Conservation (phyloP, 2,113 vertebrate genomes). For the Lota lota region DNA sequence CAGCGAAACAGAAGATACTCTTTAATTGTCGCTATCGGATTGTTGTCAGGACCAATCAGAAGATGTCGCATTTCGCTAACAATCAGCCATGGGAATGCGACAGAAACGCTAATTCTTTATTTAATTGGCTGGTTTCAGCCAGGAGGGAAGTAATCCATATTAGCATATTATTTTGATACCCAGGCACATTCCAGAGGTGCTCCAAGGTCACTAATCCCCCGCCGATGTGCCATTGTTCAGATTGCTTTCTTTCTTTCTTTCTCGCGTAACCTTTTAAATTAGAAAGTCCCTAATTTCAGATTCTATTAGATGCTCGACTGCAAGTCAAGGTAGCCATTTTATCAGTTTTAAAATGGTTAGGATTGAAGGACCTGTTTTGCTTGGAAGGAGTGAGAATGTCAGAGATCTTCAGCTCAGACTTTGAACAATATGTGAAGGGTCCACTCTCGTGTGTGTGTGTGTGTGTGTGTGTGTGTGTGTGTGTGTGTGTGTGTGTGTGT, state of each 20-base stretch:
- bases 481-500: too few relatives aligned
- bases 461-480: too few relatives aligned
- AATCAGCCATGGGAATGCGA: conserved; percentile 37
- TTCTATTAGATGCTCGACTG: conserved; percentile 22
- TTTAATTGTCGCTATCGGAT: conserved; percentile 40
- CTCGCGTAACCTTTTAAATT: conserved; percentile 29
- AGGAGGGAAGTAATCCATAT: conserved; percentile 49
- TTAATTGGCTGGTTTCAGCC: conserved; percentile 57
- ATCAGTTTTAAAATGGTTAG: too few relatives aligned
- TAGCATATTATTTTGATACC: conserved; percentile 36
- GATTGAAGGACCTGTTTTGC: too few relatives aligned
- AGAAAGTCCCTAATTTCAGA: conserved; percentile 38
- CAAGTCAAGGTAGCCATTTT: neutral
- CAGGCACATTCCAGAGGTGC: conserved; percentile 34
- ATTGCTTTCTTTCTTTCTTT: conserved; percentile 38
- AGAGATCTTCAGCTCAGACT: too few relatives aligned
- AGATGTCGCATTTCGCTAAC: conserved; percentile 43
- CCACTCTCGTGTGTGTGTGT: too few relatives aligned
- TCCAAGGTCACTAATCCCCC: conserved; percentile 37
- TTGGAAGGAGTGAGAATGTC: too few relatives aligned
- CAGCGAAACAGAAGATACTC: conserved; percentile 50
- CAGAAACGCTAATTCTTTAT: conserved; percentile 58
- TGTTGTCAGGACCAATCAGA: conserved; percentile 41
- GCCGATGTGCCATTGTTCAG: conserved; percentile 17
- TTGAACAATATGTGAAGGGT: too few relatives aligned